Conservation (phyloP, 2,797 vertebrate species). For the Macrochelys suwanniensis region DNA sequence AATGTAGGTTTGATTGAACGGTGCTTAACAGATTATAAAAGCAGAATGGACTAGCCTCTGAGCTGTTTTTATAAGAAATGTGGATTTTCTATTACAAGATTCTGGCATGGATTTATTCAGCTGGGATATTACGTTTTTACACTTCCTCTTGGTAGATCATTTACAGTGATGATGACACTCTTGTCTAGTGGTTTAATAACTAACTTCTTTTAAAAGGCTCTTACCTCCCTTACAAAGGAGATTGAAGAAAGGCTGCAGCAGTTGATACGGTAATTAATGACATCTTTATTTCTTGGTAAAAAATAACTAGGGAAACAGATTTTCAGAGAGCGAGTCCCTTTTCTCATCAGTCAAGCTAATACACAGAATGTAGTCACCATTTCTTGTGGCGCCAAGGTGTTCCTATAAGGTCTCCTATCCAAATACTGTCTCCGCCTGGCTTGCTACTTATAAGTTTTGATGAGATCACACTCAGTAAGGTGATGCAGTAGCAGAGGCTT, state of each 20-base stretch:
- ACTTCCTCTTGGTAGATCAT: not conserved
- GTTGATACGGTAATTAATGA: not conserved
- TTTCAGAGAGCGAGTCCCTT: not conserved
- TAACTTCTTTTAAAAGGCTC: constrained; percentile 1
- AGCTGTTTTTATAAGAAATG: constrained; percentile 32
- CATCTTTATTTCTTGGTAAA: not conserved
- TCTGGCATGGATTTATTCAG: not conserved
- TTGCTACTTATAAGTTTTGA: not conserved
- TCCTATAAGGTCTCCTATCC: not conserved
- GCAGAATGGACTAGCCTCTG: constrained; percentile 6
- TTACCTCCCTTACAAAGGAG: not conserved
- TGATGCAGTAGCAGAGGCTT: not conserved
- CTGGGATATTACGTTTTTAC: not conserved
- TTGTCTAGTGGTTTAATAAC: not conserved
- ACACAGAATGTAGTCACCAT: not conserved
- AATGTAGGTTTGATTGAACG: constrained; percentile 35
- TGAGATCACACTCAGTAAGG: not conserved
- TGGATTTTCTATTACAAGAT: not conserved
- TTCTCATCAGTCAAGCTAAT: not conserved
- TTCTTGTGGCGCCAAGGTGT: not conserved
- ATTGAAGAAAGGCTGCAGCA: not conserved
- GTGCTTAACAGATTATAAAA: constrained; percentile 40
- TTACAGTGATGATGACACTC: not conserved
- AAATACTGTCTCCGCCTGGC: not conserved
- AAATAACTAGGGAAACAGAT: not conserved